These are phyloP conservation scores for Drosophila sturtevanti DNA, from an alignment of 1,140 invertebrate genomes.

Conservation along the genomic window DNA sequence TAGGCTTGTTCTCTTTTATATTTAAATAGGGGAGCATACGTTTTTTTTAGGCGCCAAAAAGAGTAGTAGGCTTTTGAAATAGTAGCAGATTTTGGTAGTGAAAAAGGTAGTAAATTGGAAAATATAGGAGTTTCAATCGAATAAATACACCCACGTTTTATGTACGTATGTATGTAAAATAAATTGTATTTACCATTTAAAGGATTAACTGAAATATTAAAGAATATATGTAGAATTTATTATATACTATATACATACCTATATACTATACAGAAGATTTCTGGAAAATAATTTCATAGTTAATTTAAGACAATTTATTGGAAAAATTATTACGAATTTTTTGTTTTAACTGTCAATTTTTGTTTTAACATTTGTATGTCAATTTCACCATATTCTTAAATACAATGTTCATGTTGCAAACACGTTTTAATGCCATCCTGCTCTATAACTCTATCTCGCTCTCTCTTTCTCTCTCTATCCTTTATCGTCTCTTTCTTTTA, in stretches of 20 bases:
- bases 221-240: too few relatives aligned
- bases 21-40: not conserved
- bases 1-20: slow-evolving; percentile 4
- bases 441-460: not conserved
- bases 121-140: too few relatives aligned
- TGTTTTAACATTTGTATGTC: slow-evolving; percentile 1
- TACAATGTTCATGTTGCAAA: slow-evolving; percentile 34
- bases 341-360: slow-evolving; percentile 6
- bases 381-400: slow-evolving; percentile 64
- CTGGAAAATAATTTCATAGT: too few relatives aligned
- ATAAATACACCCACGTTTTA: too few relatives aligned
- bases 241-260: too few relatives aligned
- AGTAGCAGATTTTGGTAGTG: slow-evolving; percentile 22
- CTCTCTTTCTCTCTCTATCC: not conserved
- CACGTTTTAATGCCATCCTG: slow-evolving; percentile 32
- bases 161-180: too few relatives aligned
- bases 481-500: not conserved
- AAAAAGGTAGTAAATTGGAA: slow-evolving; percentile 25
- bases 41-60: slow-evolving; percentile 26
- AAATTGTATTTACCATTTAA: too few relatives aligned
- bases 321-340: not conserved
- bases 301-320: too few relatives aligned
- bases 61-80: slow-evolving; percentile 26
- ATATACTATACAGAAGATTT: too few relatives aligned
- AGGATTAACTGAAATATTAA: too few relatives aligned